phyloP scores from a whole-genome alignment of 2,113 vertebrate species.

The Toxotes jaculatrix region DNA sequence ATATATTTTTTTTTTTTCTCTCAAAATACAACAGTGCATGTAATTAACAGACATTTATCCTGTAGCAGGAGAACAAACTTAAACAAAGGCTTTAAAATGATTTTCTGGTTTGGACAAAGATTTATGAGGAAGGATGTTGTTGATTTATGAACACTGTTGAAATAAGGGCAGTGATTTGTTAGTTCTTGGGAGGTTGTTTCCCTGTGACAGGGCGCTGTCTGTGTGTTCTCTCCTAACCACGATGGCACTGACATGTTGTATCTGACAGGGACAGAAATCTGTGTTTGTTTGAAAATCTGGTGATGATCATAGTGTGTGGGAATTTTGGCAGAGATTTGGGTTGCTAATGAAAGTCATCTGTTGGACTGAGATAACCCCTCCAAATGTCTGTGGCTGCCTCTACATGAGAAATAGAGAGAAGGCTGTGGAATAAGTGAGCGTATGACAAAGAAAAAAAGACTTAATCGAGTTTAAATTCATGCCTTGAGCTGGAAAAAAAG shows the following conservation, averaged over 20 bases:
- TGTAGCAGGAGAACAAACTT: too few species aligned
- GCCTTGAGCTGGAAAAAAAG: constrained; percentile 21
- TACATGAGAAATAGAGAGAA: neutral
- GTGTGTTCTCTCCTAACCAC: neutral
- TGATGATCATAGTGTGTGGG: constrained; percentile 49
- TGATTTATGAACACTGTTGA: neutral
- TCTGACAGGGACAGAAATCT: constrained; percentile 48
- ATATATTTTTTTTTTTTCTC: too few species aligned
- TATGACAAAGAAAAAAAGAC: neutral
- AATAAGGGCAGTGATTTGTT: neutral
- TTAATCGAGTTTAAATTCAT: constrained; percentile 11
- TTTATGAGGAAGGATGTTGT: too few species aligned
- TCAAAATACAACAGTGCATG: too few species aligned
- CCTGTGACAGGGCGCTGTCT: neutral
- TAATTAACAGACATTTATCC: too few species aligned
- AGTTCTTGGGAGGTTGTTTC: neutral
- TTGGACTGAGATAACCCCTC: constrained; percentile 50
- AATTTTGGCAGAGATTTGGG: constrained; percentile 43
- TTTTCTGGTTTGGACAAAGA: too few species aligned
- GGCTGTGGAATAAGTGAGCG: neutral
- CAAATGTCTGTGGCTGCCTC: constrained; percentile 29
- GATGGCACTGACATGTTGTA: constrained; percentile 24
- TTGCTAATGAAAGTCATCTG: constrained; percentile 64
- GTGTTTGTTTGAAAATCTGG: constrained; percentile 59
- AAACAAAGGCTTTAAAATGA: too few species aligned